Percentiles rank a stretch among this genome's conserved stretches.
These are phyloP conservation scores for Laterallus jamaicensis DNA, from an alignment of 2,113 vertebrate species.

Conservation along the genomic window DNA sequence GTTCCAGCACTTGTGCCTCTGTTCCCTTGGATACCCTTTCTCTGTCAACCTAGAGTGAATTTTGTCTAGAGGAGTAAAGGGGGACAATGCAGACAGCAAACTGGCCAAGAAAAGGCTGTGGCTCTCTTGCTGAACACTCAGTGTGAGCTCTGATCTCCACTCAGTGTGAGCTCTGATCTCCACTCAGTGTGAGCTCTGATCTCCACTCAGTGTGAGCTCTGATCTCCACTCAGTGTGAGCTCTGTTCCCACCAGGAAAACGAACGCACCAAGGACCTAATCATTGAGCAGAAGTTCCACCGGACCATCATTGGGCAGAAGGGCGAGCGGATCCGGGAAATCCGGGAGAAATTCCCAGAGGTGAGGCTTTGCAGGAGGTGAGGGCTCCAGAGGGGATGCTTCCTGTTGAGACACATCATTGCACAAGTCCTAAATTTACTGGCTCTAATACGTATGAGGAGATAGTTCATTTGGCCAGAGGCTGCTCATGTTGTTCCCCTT, in stretches of 20 bases:
- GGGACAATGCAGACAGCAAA: neutral
- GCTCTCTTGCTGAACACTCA: neutral
- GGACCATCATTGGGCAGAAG: constrained; percentile 99
- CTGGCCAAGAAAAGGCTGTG: neutral
- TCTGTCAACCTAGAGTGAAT: neutral
- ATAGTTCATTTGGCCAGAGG: neutral
- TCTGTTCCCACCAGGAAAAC: constrained; percentile 82
- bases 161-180: too few relatives aligned
- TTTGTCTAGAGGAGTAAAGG: neutral
- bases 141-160: too few relatives aligned
- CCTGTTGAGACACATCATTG: neutral
- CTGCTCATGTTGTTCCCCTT: neutral
- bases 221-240: neutral
- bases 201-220: too few relatives aligned
- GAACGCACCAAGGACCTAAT: constrained; percentile 99
- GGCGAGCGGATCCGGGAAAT: constrained; percentile 97
- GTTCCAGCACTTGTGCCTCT: too few relatives aligned
- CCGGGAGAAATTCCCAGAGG: constrained; percentile 97
- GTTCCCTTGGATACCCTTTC: neutral
- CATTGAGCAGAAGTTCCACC: constrained; percentile 97
- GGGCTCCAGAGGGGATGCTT: neutral
- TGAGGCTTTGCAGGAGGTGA: neutral
- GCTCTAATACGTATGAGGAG: neutral
- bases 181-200: too few relatives aligned
- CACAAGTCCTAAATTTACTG: neutral